Evolutionary conservation across 2,113 vertebrate genomes (phyloP), one percentile per base, ranked within the genome.

Genomic region (Equus quagga): DNA sequence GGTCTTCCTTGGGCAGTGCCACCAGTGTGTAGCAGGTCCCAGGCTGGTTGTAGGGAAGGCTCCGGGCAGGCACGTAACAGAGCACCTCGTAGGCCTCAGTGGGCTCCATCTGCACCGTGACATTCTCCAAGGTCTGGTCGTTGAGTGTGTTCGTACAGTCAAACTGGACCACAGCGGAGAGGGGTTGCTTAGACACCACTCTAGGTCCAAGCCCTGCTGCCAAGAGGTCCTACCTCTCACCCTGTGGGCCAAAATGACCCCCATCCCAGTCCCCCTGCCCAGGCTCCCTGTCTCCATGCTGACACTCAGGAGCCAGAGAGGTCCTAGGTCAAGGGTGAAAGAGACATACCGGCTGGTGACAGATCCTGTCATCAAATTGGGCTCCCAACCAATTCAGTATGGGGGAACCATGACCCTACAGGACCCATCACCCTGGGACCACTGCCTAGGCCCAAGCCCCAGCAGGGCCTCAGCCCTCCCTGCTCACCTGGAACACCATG

Each of bases 121-220:
- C 99, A 23, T 99, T 99, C 97, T 99, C 99, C 98, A 99, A 96
- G 26, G 99, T 98, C 98, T 99, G 99, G 96, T 99, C 99, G 0
- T 99, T 99, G 95, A 99, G 98, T 1, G 99, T 99, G 94, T 99
- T 99, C 0, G 98, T 99, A 97, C 99, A 99, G 96, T 99, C 99
- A 98, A 99, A 99, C 99, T 99, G 84, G 70, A 97, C 14, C 69
- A 49, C 41, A 58, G 89, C 90, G 44, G 24, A 67, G 60, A 97
- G 46, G 69, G 46, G 54, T 33, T 80, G 83, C 78, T 93, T 41
- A 97, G 92, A 88, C 33, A 31, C 49, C 89, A 56, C 41, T 46
- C 31, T 17, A 21, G 58, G 33, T 41, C 26, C 12, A 8, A 46
- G 15, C 7, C 5, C 9, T 36, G 17, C 36, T 13, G 23, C 23